Base-by-base conservation (phyloP, 2,113 vertebrate genomes). In the Periophthalmus modestus region DNA sequence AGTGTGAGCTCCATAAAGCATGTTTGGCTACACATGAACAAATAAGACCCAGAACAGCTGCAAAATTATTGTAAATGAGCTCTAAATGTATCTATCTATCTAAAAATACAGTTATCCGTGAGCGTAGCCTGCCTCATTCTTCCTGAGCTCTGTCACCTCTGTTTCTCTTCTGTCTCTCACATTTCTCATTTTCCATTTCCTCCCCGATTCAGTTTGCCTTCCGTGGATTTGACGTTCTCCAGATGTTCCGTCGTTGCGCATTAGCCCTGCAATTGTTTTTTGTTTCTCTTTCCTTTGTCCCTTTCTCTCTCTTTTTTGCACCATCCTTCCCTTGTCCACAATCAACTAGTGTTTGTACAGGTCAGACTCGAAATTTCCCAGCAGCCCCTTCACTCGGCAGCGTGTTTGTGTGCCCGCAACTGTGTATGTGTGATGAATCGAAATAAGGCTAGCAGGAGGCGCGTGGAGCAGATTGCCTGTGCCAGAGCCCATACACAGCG, bases 381-480 rank as follows among this genome's bases (percentile, higher is more conserved):
- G 58, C 70, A 62, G 70, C 70, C 57, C 67, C 67, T 68, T 52
- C 47, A 54, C 4, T 34, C 3, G 0, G 24, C 7, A 16, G 5
- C 23, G 15, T 54, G 34, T 54, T 19, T 71, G 68, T 77, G 46
- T 71, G 59, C 66, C 14, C 28, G 57, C 58, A 23, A 48, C 33
- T 52, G 36, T 72, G 52, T 61, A 23, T 33, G 34, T 36, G 33
- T 70, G 68, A 70, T 77, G 62, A 66, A 77, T 71, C 68, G 70
- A 52, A 66, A 61, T 62, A 72, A 68, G 54, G 47, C 33, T 63
- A 66, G 43, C 58, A 55, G 69, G 71, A 84, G 75, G 78, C 48
- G 59, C 65, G 59, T 59, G 77, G 76, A 78, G 67, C 79, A 88
- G 81, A 82, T 78, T 80, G 80, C 65, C 62, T 67, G 75, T 88